phyloP scores from a whole-genome alignment of 2,888 invertebrate genomes.

The Cactoblastis cactorum region DNA sequence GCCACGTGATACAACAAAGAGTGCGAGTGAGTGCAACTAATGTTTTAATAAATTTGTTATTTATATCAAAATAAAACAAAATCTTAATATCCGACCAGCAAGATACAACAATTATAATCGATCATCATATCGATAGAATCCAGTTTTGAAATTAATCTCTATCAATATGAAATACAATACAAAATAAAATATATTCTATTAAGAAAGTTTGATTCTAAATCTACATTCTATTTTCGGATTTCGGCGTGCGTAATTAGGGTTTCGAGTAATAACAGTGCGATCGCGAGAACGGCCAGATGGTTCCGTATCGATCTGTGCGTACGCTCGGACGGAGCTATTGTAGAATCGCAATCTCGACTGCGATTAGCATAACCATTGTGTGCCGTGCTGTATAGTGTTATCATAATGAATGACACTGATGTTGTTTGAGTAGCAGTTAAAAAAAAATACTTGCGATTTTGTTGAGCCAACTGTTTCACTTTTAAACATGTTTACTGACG shows the following conservation, averaged over 20 bases:
- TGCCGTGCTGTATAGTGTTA: slow-evolving; percentile 42
- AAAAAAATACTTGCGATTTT: slow-evolving; percentile 9
- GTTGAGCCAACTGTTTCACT: slow-evolving; percentile 7
- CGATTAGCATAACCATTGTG: slow-evolving; percentile 72
- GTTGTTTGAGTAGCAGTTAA: slow-evolving; percentile 2
- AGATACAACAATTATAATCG: too few species aligned
- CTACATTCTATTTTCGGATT: slow-evolving; percentile 13
- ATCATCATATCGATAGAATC: too few species aligned
- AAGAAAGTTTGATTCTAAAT: too few species aligned
- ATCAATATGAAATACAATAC: too few species aligned
- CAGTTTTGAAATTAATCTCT: too few species aligned
- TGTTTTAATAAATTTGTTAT: neutral
- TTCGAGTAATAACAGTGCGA: slow-evolving; percentile 24
- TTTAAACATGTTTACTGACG: neutral
- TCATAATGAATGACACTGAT: slow-evolving; percentile 48
- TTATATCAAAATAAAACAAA: neutral
- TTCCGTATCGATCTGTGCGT: slow-evolving; percentile 48
- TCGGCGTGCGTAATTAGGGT: slow-evolving; percentile 21
- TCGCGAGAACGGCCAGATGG: slow-evolving; percentile 63
- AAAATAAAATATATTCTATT: neutral
- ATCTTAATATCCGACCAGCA: neutral
- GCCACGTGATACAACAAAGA: neutral
- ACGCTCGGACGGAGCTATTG: slow-evolving; percentile 46
- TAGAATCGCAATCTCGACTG: slow-evolving; percentile 63
- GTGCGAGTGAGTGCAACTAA: neutral